phyloP scores from a whole-genome alignment of 1,140 invertebrate species.

The Euura lappo region DNA sequence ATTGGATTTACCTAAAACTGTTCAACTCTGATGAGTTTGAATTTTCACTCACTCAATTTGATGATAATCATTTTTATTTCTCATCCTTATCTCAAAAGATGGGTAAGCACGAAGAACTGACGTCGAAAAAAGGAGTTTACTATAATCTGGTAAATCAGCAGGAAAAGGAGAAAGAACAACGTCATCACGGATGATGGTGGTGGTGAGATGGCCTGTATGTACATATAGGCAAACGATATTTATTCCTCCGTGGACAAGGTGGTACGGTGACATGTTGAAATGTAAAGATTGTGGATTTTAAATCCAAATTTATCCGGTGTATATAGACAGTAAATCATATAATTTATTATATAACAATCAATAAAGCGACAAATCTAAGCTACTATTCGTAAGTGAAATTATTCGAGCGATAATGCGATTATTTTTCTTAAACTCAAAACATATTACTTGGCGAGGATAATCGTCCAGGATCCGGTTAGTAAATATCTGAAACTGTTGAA shows the following conservation, averaged over 20 bases:
- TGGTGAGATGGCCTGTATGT: neutral
- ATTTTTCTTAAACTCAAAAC: no score
- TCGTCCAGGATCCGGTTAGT: no score
- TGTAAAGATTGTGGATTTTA: neutral
- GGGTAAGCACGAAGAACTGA: slow-evolving; percentile 67
- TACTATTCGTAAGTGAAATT: no score
- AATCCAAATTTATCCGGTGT: neutral
- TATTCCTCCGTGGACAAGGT: no score
- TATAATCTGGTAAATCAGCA: slow-evolving; percentile 75
- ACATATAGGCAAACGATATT: no score
- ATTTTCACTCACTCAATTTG: slow-evolving; percentile 24
- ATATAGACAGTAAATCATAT: no score
- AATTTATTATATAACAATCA: no score
- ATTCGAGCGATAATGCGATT: no score
- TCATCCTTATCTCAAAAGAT: slow-evolving; percentile 60
- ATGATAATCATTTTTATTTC: slow-evolving; percentile 22
- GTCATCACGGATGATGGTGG: neutral
- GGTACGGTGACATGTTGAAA: no score
- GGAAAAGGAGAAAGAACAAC: neutral
- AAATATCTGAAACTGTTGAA: no score
- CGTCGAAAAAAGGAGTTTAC: slow-evolving; percentile 69
- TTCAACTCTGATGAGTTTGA: slow-evolving; percentile 16
- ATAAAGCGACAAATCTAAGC: no score
- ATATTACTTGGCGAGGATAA: no score
- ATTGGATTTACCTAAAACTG: neutral